Base-by-base conservation (phyloP, 2,797 vertebrate species). In the Tenualosa ilisha region DNA sequence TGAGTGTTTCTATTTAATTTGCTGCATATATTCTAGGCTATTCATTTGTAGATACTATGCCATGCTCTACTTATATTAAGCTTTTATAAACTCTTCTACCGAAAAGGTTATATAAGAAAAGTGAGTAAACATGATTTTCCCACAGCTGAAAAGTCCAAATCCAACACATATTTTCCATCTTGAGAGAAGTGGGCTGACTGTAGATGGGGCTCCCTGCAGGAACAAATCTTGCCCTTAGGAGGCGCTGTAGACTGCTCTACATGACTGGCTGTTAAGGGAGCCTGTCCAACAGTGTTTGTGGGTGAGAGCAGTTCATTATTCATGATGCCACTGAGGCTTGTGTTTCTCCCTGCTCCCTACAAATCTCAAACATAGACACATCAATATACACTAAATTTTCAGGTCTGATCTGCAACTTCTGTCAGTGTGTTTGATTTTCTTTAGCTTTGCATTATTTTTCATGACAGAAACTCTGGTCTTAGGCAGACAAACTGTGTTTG, bases 251-350 rank as follows among this genome's bases (percentile, higher is more conserved):
- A 92, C 94, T 92, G 91, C 89, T 92, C 51, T 84, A 85, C 17
- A 49, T 31, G 20, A 56, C 13, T 11, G n/a, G 7, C 56, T 85
- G n/a, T 56, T 79, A 54, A 31, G 61, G 49, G 53, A 15, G 17
- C 50, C 79, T 40, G 37, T 56, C 26, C 56, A 59, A 24, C 59
- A n/a, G 82, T 37, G 49, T 81, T 75, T 75, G 49, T 81, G 54
- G 37, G 79, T 56, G 83, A 82, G 82, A 84, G 86, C 56, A 93
- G 91, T 94, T 94, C 90, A 95, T 95, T 95, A 94, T 96, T 95
- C 89, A 96, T 95, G 91, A 85, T 91, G 92, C 93, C 92, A 92
- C 93, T 91, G 91, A 93, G 90, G 91, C 90, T 94, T 90, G 92
- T 89, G 91, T 89, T 93, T 95, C 94, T 93, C 91, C 89, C 85